Percentiles rank a stretch among this genome's conserved stretches.
Conservation (phyloP, 2,113 vertebrate genomes). For the Hyaena hyaena region DNA sequence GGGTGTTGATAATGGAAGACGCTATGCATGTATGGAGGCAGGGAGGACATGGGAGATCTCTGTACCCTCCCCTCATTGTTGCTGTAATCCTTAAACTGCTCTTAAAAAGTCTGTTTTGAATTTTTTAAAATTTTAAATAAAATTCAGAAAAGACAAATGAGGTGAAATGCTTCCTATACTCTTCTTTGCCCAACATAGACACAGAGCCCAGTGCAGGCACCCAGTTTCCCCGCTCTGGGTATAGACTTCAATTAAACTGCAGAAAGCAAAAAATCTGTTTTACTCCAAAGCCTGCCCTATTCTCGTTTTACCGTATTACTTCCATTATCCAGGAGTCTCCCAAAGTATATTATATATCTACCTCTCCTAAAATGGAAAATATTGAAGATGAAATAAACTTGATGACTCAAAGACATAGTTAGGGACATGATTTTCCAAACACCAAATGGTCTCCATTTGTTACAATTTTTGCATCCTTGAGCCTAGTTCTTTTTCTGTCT, state of each 20-base stretch:
- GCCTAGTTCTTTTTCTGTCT: background rate
- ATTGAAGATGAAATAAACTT: background rate
- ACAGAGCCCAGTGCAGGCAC: background rate
- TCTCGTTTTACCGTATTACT: background rate
- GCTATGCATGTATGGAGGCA: no score
- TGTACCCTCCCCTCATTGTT: background rate
- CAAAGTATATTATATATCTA: background rate
- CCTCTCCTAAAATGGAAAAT: background rate
- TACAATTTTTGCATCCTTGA: background rate
- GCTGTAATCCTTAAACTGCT: background rate
- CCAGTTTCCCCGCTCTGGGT: no score
- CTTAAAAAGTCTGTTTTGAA: background rate
- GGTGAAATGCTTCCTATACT: background rate
- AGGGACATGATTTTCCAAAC: background rate
- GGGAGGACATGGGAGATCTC: background rate
- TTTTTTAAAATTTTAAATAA: background rate
- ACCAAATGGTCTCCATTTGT: background rate
- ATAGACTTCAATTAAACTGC: background rate
- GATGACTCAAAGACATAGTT: background rate
- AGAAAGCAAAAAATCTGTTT: background rate
- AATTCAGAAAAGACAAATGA: background rate
- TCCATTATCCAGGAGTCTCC: background rate
- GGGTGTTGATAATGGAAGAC: background rate
- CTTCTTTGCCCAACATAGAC: background rate
- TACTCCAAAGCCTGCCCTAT: background rate